Evolutionary conservation across 2,113 vertebrate genomes (phyloP).

Genomic region (Mobula birostris): DNA sequence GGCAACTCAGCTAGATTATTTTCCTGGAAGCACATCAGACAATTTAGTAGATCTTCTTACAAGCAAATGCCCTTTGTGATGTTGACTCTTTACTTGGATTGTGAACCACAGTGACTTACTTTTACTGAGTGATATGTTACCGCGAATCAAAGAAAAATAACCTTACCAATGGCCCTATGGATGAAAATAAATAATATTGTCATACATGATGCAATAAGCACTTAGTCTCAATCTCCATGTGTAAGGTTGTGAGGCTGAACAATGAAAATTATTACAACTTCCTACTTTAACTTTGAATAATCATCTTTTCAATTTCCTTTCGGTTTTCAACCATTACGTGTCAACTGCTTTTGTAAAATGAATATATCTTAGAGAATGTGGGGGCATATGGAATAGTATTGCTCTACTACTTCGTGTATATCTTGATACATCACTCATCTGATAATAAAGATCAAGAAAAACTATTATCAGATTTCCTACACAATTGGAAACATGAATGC

Average conservation of each 20-base stretch:
- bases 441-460: neutral
- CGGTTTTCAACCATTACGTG: neutral
- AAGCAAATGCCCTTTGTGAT: no score
- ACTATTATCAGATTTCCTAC: neutral
- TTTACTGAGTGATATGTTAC: no score
- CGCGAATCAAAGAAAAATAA: no score
- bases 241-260: neutral
- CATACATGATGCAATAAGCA: no score
- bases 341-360: neutral
- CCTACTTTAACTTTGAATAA: neutral
- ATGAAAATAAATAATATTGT: no score
- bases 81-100: no score
- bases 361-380: neutral
- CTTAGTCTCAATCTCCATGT: no score
- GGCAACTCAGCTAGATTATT: no score
- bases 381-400: neutral
- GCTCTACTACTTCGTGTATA: neutral
- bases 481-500: neutral
- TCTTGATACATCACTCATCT: neutral
- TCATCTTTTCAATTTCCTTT: neutral
- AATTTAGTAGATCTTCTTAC: no score
- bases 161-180: no score
- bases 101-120: no score
- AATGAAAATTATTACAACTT: neutral
- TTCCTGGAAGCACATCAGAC: no score